Base-by-base conservation (phyloP, 2,888 invertebrate genomes). In the Boloria selene region DNA sequence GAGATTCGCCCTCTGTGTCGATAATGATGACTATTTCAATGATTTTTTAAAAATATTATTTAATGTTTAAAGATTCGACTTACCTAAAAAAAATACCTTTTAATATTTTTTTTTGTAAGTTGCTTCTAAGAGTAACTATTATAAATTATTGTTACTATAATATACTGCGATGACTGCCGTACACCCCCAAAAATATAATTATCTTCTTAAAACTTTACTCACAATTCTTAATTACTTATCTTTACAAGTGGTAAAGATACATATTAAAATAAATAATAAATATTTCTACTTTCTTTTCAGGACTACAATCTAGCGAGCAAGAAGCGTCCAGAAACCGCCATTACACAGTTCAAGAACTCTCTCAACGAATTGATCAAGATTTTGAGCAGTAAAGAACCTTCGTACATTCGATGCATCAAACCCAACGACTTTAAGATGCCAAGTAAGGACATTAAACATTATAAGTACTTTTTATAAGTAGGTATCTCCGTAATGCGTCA, bases 371-470 rank as follows among this genome's bases (percentile, higher is more conserved):
- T 98, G 47, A 96, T 98, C 95, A 95, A 95, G 63, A 98, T 97
- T 77, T 93, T 98, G n/a, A 96, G 96, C 94, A 95, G 96, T 78
- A 98, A 98, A 88, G 97, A 98, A 81, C 98, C 98, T 0, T 97
- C 97, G 2, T 98, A 98, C 85, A 96, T 98, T 74, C 93, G 98
- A 64, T 98, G 98, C 85, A 98, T 98, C 81, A 98, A 98, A 82
- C 98, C 98, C 3, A 98, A 98, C 79, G 97, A 98, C 79, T 93
- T 94, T 77, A 97, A 98, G 85, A 92, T 93, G 68, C 87, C 96
- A 52, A 94, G 95, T 93, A 79, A 90, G 73, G 26, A 51, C 56
- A 7, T 52, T 26, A 31, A 53, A 31, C n/a, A 53, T 31, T 10
- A 16, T 17, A n/a, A n/a, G n/a, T 42, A 17, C 7, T 18, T 6